Evolutionary conservation across 2,113 vertebrate genomes (phyloP).

Genomic region (Anser brachyrhynchus): DNA sequence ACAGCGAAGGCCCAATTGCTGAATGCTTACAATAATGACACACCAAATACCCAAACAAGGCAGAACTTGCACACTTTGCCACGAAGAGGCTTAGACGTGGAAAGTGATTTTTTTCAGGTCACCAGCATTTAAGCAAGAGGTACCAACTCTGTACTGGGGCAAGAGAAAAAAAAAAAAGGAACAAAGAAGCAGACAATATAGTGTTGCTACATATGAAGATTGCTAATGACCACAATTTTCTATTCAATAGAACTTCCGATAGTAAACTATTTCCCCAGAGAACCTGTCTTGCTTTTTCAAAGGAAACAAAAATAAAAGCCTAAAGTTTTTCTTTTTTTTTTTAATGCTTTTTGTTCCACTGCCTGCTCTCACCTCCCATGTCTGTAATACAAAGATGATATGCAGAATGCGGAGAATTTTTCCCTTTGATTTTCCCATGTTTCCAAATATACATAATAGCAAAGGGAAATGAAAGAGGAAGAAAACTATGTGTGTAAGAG

Average conservation of each 20-base stretch:
- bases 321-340: background rate
- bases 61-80: background rate
- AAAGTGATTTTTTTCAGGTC: background rate
- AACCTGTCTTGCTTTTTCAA: background rate
- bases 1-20: background rate
- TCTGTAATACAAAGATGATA: background rate
- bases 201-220: background rate
- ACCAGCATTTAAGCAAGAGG: background rate
- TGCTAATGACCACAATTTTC: background rate
- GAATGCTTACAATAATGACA: rapidly evolving
- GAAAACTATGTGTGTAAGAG: background rate
- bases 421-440: background rate
- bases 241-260: background rate
- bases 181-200: background rate
- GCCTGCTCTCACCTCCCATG: background rate
- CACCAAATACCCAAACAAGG: background rate
- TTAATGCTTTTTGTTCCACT: background rate
- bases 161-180: too few species aligned
- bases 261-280: background rate
- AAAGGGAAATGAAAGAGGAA: background rate
- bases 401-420: background rate
- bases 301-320: background rate
- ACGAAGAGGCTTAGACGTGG: background rate
- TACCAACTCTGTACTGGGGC: background rate
- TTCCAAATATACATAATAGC: background rate